Evolutionary conservation across 1,140 invertebrate genomes (phyloP).

Genomic region (Aphelenchoides besseyi): DNA sequence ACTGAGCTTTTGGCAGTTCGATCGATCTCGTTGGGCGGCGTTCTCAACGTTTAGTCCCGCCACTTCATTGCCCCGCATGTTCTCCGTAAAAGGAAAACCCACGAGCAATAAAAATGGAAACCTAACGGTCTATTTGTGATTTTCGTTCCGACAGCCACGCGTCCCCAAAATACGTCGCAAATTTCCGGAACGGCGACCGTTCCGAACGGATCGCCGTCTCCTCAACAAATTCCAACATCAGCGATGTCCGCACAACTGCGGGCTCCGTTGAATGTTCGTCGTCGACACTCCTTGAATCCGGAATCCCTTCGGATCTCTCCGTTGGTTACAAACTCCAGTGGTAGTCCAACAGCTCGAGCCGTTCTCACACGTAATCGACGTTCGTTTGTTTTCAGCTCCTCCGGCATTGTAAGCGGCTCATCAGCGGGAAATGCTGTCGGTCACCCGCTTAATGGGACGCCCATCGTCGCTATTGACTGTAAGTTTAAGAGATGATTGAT

Average conservation of each 20-base stretch:
- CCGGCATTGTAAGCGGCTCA: conserved; percentile 11
- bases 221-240: not conserved
- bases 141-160: not conserved
- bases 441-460: conserved; percentile 16
- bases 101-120: too few species aligned
- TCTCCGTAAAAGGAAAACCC: too few species aligned
- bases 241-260: not conserved
- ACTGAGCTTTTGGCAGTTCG: not conserved
- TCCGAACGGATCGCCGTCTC: not conserved
- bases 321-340: conserved; percentile 5
- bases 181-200: not conserved
- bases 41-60: too few species aligned
- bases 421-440: conserved; percentile 23
- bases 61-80: too few species aligned
- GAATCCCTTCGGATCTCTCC: conserved; percentile 17
- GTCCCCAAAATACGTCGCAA: not conserved
- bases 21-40: not conserved
- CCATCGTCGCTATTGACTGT: conserved; percentile 42
- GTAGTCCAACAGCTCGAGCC: not conserved
- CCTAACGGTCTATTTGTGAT: too few species aligned
- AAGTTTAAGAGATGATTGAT: too few species aligned
- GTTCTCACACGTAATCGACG: conserved; percentile 29
- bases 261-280: conserved; percentile 4
- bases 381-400: conserved; percentile 30
- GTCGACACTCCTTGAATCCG: conserved; percentile 25